Evolutionary conservation across 1,140 invertebrate species (phyloP).

Genomic region (Zaprionus kolodkinae): DNA sequence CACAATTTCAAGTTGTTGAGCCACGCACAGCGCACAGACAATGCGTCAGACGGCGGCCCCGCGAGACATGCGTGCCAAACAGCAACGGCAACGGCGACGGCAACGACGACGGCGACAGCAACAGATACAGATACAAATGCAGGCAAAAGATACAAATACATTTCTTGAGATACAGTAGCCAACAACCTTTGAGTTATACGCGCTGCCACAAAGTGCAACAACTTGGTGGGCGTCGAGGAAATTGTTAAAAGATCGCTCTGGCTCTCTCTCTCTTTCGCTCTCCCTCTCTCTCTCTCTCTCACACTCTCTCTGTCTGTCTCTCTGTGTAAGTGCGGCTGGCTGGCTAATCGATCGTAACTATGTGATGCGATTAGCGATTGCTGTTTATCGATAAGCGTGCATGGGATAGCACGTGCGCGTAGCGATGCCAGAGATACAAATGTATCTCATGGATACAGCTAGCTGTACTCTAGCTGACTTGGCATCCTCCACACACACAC

Average conservation of each 20-base stretch:
- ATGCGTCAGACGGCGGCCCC: constrained; percentile 58
- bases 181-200: constrained; percentile 37
- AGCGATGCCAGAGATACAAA: not conserved
- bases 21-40: constrained; percentile 66
- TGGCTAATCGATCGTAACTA: constrained; percentile 22
- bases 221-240: constrained; percentile 26
- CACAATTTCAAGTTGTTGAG: constrained; percentile 82
- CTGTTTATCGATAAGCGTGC: constrained; percentile 27
- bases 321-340: not conserved
- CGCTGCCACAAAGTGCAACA: constrained; percentile 24
- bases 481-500: constrained; percentile 16
- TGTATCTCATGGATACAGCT: constrained; percentile 5
- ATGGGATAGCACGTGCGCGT: constrained; percentile 26
- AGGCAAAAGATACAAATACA: constrained; percentile 15
- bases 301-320: too few species aligned
- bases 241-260: not conserved
- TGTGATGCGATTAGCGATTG: constrained; percentile 34
- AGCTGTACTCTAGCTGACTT: not conserved
- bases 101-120: not conserved
- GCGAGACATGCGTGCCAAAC: constrained; percentile 26
- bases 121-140: constrained; percentile 18
- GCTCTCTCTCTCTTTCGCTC: too few species aligned
- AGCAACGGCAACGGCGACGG: constrained; percentile 17
- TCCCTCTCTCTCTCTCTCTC: too few species aligned
- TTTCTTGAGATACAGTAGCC: constrained; percentile 38